Base-by-base conservation (phyloP, 2,113 vertebrate species). In the Sapajus apella region DNA sequence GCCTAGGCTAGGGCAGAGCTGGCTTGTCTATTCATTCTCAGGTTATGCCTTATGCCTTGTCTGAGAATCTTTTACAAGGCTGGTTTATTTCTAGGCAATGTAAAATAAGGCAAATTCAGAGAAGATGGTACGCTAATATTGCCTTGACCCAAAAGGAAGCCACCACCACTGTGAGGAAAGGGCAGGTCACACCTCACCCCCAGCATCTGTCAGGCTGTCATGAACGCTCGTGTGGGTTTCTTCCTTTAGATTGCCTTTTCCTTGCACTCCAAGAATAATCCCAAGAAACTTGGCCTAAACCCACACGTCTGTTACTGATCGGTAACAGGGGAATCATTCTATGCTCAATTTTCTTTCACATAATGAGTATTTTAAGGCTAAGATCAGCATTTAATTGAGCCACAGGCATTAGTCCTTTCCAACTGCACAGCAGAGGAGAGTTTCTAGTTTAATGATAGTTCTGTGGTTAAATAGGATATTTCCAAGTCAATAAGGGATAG, bases 361-460 rank as follows among this genome's bases (percentile, higher is more conserved):
- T 73, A 45, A 87, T 50, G 87, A 58, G 40, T 32, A 73, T 47
- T 80, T 35, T 11, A 94, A 91, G 85, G 47, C 91, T 40, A 52
- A 86, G 86, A 91, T 90, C 68, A 81, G 23, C 75, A 11, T 94
- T 89, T 64, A n/a, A 89, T 40, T 50, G 82, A 79, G 84, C 92
- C 45, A 20, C 14, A 4, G 50, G 32, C 72, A 0, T 76, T 25
- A 43, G 27, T 95, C n/a, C 32, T 37, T 61, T 82, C 95, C 72
- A 96, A n/a, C 66, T 83, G 90, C 83, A 88, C 20, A 2, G 7
- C 21, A 50, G 93, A 92, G 55, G 47, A 96, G 76, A 92, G 21
- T 95, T 94, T 95, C 64, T 85, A 43, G 87, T 80, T 90, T 90
- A 94, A 79, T 94, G 92, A 56, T 81, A 64, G n/a, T 81, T 91